A percentile compares a stretch with the other conserved stretches of the same genome.
Conservation (phyloP, 2,113 vertebrate species). For the Cebus imitator region DNA sequence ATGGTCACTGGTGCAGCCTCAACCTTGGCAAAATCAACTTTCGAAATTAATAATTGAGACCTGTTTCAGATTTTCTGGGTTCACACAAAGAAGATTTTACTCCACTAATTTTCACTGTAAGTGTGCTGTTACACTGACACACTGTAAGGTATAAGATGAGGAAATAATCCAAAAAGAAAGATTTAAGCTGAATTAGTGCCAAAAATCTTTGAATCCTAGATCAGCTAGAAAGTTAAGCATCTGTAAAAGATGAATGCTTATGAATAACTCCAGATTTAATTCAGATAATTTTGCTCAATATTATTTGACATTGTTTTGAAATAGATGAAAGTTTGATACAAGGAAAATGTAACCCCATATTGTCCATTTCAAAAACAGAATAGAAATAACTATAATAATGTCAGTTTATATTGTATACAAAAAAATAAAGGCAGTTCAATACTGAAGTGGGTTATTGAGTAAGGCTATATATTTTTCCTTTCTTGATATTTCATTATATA, state of each 20-base stretch:
- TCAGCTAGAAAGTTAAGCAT: not conserved
- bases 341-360: not conserved
- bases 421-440: not conserved
- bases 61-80: no score
- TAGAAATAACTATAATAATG: not conserved
- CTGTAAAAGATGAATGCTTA: not conserved
- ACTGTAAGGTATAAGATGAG: not conserved
- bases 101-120: not conserved
- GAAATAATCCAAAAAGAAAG: not conserved
- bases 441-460: not conserved
- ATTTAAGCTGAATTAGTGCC: not conserved
- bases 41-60: no score
- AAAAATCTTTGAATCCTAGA: not conserved
- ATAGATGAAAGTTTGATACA: not conserved
- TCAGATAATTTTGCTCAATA: not conserved
- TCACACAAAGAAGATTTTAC: not conserved
- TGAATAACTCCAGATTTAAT: not conserved
- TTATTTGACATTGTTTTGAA: constrained; percentile 4
- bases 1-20: no score
- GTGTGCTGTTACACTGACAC: not conserved
- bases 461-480: constrained; percentile 24
- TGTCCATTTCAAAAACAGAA: not conserved
- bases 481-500: constrained; percentile 40
- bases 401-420: not conserved
- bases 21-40: no score